Base-by-base conservation (phyloP, 2,888 invertebrate genomes). In the Limnephilus marmoratus region DNA sequence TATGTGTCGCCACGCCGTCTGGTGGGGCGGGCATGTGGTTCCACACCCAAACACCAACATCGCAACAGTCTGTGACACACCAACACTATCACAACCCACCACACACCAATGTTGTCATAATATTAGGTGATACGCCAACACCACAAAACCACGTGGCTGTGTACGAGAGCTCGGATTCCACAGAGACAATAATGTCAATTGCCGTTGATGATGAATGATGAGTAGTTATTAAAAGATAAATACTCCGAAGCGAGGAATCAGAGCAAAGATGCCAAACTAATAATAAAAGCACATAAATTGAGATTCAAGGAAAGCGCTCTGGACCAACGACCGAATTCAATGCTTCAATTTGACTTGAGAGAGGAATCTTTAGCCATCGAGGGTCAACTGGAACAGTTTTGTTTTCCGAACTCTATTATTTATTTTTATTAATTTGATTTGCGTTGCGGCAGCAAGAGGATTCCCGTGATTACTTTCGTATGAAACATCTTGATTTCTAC, bases 271-370 rank as follows among this genome's bases (percentile, higher is more conserved):
- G 45, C 68, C 68, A 80, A 88, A 88, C 5, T 86, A 86, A 86
- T 86, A n/a, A 29, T 29, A 34, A n/a, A 49, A 86, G 13, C 86
- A 29, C 45, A n/a, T 85, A 34, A 86, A 49, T 49, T 53, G 45
- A 12, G 80, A 31, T 34, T 88, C 88, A 34, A 88, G 80, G 88
- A 88, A 88, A 88, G 34, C 29, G 80, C 88, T 87, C 15, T 88
- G 86, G 86, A 86, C 45, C 86, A 86, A 86, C 49, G 86, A 86
- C 86, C 86, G 68, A 29, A 80, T 88, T 89, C 88, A 89, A 89
- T 88, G 68, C 13, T 80, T 81, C 37, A 34, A 24, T 68, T 29
- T 34, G 24, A 49, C 29, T 87, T 53, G 49, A 53, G 53, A 49
- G 45, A 53, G 24, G 68, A 29, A 49, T 13, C 31, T 53, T 49